Conservation (phyloP, 2,797 vertebrate genomes). For the Characodon lateralis region DNA sequence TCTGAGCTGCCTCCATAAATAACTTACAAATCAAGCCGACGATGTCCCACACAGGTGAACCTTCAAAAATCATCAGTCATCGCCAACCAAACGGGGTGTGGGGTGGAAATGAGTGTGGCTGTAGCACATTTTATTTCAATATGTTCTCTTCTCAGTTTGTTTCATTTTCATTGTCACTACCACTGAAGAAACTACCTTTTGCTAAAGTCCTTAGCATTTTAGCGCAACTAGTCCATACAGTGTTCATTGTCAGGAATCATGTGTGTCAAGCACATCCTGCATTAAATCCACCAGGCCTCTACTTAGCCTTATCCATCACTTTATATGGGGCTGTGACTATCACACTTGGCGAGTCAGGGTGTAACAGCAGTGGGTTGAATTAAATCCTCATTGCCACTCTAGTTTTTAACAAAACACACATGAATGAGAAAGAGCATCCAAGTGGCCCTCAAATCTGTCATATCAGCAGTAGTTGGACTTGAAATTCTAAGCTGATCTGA, state of each 20-base stretch:
- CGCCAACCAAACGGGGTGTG: background rate
- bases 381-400: background rate
- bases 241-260: no score
- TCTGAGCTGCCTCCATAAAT: background rate
- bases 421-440: background rate
- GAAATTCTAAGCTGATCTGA: background rate
- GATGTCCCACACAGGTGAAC: background rate
- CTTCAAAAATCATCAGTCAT: background rate
- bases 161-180: background rate
- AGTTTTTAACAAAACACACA: no score
- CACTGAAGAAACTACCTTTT: background rate
- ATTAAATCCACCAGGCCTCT: background rate
- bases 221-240: no score
- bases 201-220: background rate
- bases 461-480: background rate
- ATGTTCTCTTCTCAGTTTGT: background rate
- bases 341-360: background rate
- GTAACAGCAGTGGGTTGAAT: background rate
- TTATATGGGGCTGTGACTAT: background rate
- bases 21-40: background rate
- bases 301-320: background rate
- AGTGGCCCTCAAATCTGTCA: background rate
- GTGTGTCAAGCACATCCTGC: no score
- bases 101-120: background rate
- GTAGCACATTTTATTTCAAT: background rate